Base-by-base conservation (phyloP, 2,797 vertebrate species). In the Percopsis omiscomaycus region DNA sequence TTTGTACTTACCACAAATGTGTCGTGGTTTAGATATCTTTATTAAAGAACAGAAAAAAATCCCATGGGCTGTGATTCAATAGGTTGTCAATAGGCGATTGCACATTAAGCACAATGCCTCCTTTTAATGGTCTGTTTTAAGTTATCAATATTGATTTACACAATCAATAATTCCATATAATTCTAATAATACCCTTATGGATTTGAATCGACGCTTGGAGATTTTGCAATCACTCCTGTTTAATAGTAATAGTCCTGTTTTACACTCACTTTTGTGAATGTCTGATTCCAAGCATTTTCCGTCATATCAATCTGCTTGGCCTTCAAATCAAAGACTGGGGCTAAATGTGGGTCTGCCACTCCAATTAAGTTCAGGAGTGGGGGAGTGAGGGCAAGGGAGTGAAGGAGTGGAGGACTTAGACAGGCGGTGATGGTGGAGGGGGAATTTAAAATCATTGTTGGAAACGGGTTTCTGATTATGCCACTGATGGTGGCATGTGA, bases 271-370 rank as follows among this genome's bases (percentile, higher is more conserved):
- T 46, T 61, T 44, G 47, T 74, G 68, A 71, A 66, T 57, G 67
- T 37, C 61, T 53, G 51, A 83, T 79, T 81, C 82, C 12, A 77
- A 80, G 71, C 53, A 1, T 65, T 48, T 56, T 68, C 50, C 56
- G 66, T 45, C 14, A 57, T 53, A 55, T 83, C 71, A 77, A 64
- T 74, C 70, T 77, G 47, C 65, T 53, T 65, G 62, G 32, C 62
- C 27, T 59, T 64, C 45, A 78, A 74, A 86, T 77, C 68, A 78
- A 78, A 44, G 67, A 15, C 74, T 0, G 0, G 16, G 14, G 68
- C 68, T 86, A 82, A 64, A 81, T 83, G 63, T 77, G 55, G 66
- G 44, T 66, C 72, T 67, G 69, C 79, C 71, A 69, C 71, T 86
- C 61, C 68, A 86, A 72, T 85, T 79, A 76, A 66, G n/a, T 59